A percentile compares a stretch with the other conserved stretches of the same genome.
phyloP scores from a whole-genome alignment of 2,113 vertebrate species.

The Urocitellus parryii region DNA sequence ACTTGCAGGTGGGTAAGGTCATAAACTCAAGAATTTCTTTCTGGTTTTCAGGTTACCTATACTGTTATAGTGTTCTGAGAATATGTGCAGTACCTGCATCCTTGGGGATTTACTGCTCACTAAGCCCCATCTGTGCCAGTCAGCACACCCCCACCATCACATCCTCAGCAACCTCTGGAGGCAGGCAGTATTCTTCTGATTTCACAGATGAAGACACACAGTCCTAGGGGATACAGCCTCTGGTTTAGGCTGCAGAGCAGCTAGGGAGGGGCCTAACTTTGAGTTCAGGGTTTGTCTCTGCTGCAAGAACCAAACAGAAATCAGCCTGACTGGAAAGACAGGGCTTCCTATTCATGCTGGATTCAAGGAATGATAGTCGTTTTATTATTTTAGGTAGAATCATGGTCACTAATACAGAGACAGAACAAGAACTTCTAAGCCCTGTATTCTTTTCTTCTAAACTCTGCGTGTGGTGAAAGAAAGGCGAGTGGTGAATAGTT shows the following conservation, averaged over 20 bases:
- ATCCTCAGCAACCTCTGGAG: background rate
- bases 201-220: background rate
- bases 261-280: background rate
- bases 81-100: background rate
- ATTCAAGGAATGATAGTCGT: background rate
- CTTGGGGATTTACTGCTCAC: background rate
- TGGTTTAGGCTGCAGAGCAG: background rate
- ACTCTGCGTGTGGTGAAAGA: background rate
- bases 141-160: rapidly evolving
- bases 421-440: background rate
- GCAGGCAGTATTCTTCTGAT: background rate
- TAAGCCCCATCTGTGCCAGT: too few species aligned
- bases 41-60: background rate
- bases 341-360: background rate
- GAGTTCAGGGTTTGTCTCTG: background rate
- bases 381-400: background rate
- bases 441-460: background rate
- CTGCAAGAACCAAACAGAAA: background rate
- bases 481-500: background rate
- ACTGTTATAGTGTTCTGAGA: background rate
- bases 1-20: background rate
- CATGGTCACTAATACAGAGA: background rate
- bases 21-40: background rate
- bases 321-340: background rate
- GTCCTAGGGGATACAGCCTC: rapidly evolving